Evolutionary conservation across 2,888 invertebrate species (phyloP).

Genomic region (Entomobrya multifasciata): DNA sequence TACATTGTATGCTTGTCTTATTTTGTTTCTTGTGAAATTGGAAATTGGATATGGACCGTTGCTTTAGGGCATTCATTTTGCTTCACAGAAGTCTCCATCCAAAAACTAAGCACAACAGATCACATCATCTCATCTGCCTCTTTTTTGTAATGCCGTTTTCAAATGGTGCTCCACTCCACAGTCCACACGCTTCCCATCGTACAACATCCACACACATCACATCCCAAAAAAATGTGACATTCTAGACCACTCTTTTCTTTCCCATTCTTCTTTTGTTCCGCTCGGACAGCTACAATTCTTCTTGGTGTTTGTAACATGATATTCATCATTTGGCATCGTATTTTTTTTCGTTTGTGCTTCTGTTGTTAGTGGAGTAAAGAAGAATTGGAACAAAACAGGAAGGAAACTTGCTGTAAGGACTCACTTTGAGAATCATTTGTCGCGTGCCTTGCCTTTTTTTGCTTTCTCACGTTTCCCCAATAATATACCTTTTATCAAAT

Average conservation of each 20-base stretch:
- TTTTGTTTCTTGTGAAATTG: conserved; percentile 71
- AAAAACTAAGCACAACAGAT: not conserved
- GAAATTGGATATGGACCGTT: conserved; percentile 78
- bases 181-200: too few species aligned
- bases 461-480: not conserved
- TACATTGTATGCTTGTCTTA: too few species aligned
- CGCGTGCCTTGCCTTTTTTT: conserved; percentile 67
- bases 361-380: too few species aligned
- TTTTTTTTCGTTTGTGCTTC: too few species aligned
- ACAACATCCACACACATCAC: too few species aligned
- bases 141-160: conserved; percentile 72
- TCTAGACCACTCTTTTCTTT: not conserved
- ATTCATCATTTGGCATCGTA: too few species aligned
- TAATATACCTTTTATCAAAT: too few species aligned
- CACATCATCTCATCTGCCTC: conserved; percentile 43
- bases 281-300: conserved; percentile 29
- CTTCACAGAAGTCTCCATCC: conserved; percentile 31
- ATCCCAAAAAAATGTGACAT: conserved; percentile 1
- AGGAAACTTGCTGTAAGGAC: conserved; percentile 42
- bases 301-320: too few species aligned
- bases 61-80: conserved; percentile 75
- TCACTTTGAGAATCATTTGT: conserved; percentile 56
- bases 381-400: not conserved
- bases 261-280: conserved; percentile 35
- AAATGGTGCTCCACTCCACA: too few species aligned